Percentiles rank a stretch among this genome's conserved stretches.
Conservation (phyloP, 2,888 invertebrate genomes). For the Platyscelio sp. region DNA sequence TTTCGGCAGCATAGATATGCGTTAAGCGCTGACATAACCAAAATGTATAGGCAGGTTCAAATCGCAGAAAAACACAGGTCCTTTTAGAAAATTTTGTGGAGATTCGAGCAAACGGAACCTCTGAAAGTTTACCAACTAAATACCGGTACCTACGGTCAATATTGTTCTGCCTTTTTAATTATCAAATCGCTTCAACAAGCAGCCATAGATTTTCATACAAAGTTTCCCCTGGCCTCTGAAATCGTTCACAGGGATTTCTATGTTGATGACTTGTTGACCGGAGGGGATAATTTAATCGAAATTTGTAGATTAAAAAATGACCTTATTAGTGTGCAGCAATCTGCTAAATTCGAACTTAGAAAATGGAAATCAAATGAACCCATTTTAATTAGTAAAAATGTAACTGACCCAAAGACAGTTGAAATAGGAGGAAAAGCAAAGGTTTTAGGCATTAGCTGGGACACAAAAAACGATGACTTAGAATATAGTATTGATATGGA, state of each 20-base stretch:
- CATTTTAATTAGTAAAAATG: not conserved
- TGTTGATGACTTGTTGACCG: not conserved
- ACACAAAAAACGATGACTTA: not conserved
- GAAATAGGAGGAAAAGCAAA: not conserved
- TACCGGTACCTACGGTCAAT: slow-evolving; percentile 73
- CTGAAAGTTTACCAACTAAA: slow-evolving; percentile 52
- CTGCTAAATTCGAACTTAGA: not conserved
- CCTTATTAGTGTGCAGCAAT: not conserved
- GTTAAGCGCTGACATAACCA: slow-evolving; percentile 76
- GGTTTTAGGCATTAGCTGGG: slow-evolving; percentile 9
- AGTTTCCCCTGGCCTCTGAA: not conserved
- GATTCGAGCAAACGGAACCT: slow-evolving; percentile 25
- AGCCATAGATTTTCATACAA: not conserved
- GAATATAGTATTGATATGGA: not conserved
- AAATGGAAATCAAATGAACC: not conserved
- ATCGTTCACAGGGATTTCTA: not conserved
- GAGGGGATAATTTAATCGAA: not conserved
- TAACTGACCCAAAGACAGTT: not conserved
- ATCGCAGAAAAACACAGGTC: slow-evolving; percentile 62
- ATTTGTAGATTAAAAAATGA: not conserved
- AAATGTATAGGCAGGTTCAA: slow-evolving; percentile 75
- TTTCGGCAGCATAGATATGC: too few relatives aligned
- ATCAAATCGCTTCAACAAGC: slow-evolving; percentile 17
- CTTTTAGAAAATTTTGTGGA: slow-evolving; percentile 77
- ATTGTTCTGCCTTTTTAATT: slow-evolving; percentile 72